Conservation (phyloP, 2,113 vertebrate species). For the Calidris pygmaea region DNA sequence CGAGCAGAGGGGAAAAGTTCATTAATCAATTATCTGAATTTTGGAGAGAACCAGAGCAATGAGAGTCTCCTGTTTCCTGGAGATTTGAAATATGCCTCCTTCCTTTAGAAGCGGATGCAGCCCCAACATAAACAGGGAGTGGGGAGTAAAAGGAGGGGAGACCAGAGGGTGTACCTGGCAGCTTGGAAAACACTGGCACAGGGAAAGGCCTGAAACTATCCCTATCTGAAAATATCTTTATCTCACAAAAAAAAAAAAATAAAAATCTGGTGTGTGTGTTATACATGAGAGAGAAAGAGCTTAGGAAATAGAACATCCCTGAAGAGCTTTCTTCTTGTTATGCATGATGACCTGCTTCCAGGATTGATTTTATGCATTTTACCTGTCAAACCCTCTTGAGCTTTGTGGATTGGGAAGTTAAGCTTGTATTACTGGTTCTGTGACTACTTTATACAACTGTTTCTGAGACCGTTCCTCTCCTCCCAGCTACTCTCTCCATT, state of each 20-base stretch:
- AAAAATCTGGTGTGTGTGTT: background rate
- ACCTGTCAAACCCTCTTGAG: background rate
- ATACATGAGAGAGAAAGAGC: background rate
- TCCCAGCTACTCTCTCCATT: background rate
- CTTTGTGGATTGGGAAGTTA: background rate
- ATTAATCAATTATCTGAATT: slow-evolving; percentile 35
- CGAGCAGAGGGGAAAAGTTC: slow-evolving; percentile 31
- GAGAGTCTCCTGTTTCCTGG: slow-evolving; percentile 40
- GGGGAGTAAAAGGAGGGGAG: background rate
- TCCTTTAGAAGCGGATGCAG: background rate
- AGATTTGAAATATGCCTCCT: slow-evolving; percentile 20
- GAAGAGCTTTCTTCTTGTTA: background rate
- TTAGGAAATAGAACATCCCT: background rate
- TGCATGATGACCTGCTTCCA: background rate
- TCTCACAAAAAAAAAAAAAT: background rate
- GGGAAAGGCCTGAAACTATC: background rate
- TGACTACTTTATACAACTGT: background rate
- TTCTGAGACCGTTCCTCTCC: background rate
- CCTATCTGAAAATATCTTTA: background rate
- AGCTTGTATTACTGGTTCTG: background rate
- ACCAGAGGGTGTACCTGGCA: rapidly evolving
- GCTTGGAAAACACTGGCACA: background rate
- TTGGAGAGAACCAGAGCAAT: slow-evolving; percentile 19
- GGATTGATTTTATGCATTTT: background rate
- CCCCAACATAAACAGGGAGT: background rate